Conservation (phyloP, 2,113 vertebrate genomes). For the Caranx melampygus region DNA sequence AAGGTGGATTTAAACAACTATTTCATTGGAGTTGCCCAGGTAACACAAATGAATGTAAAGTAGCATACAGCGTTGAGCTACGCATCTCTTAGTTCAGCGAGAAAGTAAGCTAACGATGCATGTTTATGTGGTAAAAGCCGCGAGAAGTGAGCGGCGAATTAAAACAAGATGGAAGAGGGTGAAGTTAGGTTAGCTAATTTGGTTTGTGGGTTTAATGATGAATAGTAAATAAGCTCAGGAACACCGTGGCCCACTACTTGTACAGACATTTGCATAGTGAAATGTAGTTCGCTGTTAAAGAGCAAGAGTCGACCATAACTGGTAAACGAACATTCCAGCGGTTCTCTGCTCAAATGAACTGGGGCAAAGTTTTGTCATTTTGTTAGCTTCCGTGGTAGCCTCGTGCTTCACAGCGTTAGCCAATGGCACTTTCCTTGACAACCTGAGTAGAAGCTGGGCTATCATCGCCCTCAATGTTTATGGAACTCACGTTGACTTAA, state of each 20-base stretch:
- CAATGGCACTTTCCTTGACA: slow-evolving; percentile 60
- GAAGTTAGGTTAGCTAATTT: slow-evolving; percentile 70
- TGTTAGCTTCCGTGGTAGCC: slow-evolving; percentile 72
- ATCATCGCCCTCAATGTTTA: background rate
- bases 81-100: background rate
- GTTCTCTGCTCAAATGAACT: slow-evolving; percentile 19
- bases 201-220: slow-evolving; percentile 50
- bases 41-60: slow-evolving; percentile 25
- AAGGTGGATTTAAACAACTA: slow-evolving; percentile 52
- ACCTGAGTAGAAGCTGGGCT: slow-evolving; percentile 38
- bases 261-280: slow-evolving; percentile 14
- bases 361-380: slow-evolving; percentile 71
- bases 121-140: slow-evolving; percentile 77
- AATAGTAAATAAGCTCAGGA: background rate
- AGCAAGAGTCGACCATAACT: background rate
- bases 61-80: background rate
- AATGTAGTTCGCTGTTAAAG: background rate
- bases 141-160: slow-evolving; percentile 79
- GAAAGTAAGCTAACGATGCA: slow-evolving; percentile 56
- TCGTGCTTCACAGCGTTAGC: slow-evolving; percentile 66
- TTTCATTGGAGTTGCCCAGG: slow-evolving; percentile 58
- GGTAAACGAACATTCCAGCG: background rate
- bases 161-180: slow-evolving; percentile 80
- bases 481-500: background rate
- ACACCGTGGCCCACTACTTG: background rate